Conservation (phyloP, 2,888 invertebrate species). For the Drosophila phalerata region DNA sequence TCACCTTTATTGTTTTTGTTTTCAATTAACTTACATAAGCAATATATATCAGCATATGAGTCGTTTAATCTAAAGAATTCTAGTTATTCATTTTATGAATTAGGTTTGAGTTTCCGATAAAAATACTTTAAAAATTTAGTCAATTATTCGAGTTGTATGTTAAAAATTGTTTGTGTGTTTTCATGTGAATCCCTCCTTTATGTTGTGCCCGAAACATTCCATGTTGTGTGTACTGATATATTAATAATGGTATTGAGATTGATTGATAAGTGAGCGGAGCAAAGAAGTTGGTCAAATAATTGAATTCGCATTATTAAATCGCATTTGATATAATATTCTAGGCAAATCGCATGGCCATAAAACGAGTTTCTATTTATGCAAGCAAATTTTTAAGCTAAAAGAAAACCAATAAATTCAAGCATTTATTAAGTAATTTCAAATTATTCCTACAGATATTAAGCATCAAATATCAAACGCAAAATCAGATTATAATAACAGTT, state of each 20-base stretch:
- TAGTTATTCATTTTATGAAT: not conserved
- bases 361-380: slow-evolving; percentile 54
- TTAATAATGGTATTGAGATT: slow-evolving; percentile 27
- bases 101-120: slow-evolving; percentile 12
- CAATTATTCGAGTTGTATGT: slow-evolving; percentile 65
- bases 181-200: slow-evolving; percentile 38
- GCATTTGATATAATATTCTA: slow-evolving; percentile 63
- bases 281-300: slow-evolving; percentile 18
- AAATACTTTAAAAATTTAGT: slow-evolving; percentile 49
- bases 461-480: slow-evolving; percentile 18
- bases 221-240: slow-evolving; percentile 44
- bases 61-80: slow-evolving; percentile 10
- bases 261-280: slow-evolving; percentile 29
- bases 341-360: slow-evolving; percentile 42
- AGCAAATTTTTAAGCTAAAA: slow-evolving; percentile 58
- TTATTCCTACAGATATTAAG: slow-evolving; percentile 49
- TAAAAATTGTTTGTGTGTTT: slow-evolving; percentile 45
- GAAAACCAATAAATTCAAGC: slow-evolving; percentile 68
- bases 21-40: slow-evolving; percentile 51
- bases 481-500: slow-evolving; percentile 25
- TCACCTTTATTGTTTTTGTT: slow-evolving; percentile 15
- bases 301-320: slow-evolving; percentile 43
- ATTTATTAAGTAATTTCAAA: slow-evolving; percentile 61
- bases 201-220: slow-evolving; percentile 60
- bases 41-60: slow-evolving; percentile 56